Percentiles rank a stretch among this genome's conserved stretches.
Evolutionary conservation across 2,113 vertebrate species (phyloP).

Genomic region (Sylvia atricapilla): DNA sequence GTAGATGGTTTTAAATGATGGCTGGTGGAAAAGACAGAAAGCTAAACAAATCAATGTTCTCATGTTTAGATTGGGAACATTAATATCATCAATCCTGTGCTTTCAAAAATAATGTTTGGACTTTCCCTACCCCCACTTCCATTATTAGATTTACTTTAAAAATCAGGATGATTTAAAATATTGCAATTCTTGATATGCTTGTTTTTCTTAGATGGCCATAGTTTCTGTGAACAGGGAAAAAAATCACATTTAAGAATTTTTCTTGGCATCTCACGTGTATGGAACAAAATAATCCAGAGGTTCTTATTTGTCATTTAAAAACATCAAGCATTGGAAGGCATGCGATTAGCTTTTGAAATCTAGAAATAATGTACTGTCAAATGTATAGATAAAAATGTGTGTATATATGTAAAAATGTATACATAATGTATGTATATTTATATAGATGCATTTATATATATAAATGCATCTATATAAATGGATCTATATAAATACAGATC

Average conservation of each 20-base stretch:
- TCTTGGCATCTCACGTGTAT: background rate
- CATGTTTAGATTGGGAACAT: background rate
- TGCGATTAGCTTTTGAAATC: background rate
- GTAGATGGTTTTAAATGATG: background rate
- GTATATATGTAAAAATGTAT: too few species aligned
- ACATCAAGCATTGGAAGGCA: background rate
- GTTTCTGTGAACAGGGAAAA: background rate
- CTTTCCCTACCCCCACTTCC: background rate
- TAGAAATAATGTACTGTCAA: background rate
- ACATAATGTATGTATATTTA: too few species aligned
- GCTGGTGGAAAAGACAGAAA: background rate
- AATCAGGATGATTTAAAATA: background rate
- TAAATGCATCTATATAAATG: too few species aligned
- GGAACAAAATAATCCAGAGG: background rate
- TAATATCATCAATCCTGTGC: background rate
- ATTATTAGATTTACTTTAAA: conserved; percentile 7
- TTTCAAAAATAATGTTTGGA: background rate
- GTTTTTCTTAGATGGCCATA: background rate
- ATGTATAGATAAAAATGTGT: background rate
- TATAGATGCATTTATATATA: too few species aligned
- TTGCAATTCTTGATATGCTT: background rate
- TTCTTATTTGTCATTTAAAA: background rate
- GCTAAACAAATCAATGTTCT: background rate
- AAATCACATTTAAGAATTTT: background rate
- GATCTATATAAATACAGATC: background rate